Percentiles rank a stretch among this genome's conserved stretches.
Evolutionary conservation across 2,797 vertebrate genomes (phyloP).

Genomic region (Tenualosa ilisha): DNA sequence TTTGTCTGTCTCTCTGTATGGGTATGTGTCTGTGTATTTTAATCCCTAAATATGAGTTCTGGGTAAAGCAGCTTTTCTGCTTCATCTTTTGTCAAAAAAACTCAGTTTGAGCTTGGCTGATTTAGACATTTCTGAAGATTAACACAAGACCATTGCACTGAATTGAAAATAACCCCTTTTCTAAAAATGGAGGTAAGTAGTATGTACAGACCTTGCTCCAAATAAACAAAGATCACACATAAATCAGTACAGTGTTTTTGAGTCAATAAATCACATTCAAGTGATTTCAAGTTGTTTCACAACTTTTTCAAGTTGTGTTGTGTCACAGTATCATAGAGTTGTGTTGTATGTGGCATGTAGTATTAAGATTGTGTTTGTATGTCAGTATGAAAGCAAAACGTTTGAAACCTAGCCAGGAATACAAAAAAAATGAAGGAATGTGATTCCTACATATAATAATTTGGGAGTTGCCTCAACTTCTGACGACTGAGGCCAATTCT

Average conservation of each 20-base stretch:
- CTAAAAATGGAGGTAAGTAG: neutral
- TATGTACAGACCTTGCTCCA: neutral
- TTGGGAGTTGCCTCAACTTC: neutral
- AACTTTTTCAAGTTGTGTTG: too few species aligned
- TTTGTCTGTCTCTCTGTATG: neutral
- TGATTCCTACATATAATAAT: neutral
- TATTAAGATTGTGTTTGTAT: too few species aligned
- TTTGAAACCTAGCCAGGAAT: too few species aligned
- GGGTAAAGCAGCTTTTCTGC: neutral
- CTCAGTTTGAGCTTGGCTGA: neutral
- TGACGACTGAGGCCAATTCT: neutral
- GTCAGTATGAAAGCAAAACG: too few species aligned
- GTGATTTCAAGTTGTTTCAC: neutral
- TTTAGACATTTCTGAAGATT: neutral
- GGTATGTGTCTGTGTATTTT: neutral
- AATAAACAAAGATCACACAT: neutral
- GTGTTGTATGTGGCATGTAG: too few species aligned
- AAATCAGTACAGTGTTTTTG: neutral
- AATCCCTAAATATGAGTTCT: conserved; percentile 8
- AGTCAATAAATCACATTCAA: too few species aligned
- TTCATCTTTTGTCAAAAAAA: conserved; percentile 6
- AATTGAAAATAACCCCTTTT: neutral
- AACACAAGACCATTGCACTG: neutral
- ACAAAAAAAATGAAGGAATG: neutral
- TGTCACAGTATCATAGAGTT: too few species aligned